These are phyloP conservation scores for Heterodera carotae DNA, from an alignment of 1,140 invertebrate genomes.

Conservation along the genomic window DNA sequence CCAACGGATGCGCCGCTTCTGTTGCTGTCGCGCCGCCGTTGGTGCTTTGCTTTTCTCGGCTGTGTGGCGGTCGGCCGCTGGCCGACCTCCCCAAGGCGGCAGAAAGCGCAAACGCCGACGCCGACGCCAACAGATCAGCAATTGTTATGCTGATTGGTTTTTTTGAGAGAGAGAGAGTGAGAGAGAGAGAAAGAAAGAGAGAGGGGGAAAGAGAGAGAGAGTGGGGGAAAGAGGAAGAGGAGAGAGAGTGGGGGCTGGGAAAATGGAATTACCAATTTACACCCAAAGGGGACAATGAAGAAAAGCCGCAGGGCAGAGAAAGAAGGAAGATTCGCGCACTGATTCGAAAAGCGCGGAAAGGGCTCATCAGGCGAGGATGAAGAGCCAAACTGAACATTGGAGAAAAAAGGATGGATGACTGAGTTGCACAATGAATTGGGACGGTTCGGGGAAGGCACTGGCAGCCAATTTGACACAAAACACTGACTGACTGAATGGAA, in stretches of 20 bases:
- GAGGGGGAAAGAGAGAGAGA: no score
- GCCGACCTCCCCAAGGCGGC: no score
- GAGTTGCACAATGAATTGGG: background rate
- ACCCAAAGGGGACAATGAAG: background rate
- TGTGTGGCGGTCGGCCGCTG: no score
- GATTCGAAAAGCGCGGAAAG: background rate
- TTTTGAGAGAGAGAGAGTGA: no score
- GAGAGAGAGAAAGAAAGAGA: background rate
- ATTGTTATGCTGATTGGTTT: no score
- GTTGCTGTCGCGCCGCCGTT: no score
- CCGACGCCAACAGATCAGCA: no score
- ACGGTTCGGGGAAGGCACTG: background rate
- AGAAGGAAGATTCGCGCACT: background rate
- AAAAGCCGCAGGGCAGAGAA: background rate
- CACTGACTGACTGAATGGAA: background rate
- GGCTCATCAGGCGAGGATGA: background rate
- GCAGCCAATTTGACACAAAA: background rate
- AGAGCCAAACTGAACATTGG: background rate
- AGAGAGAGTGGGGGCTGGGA: no score
- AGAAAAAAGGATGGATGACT: background rate
- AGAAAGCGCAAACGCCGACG: no score
- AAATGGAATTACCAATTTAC: background rate
- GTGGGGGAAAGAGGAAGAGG: no score
- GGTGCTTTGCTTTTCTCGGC: no score
- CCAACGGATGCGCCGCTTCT: no score